A percentile compares a stretch with the other conserved stretches of the same genome.
Conservation (phyloP, 2,797 vertebrate species). For the Columba guinea region DNA sequence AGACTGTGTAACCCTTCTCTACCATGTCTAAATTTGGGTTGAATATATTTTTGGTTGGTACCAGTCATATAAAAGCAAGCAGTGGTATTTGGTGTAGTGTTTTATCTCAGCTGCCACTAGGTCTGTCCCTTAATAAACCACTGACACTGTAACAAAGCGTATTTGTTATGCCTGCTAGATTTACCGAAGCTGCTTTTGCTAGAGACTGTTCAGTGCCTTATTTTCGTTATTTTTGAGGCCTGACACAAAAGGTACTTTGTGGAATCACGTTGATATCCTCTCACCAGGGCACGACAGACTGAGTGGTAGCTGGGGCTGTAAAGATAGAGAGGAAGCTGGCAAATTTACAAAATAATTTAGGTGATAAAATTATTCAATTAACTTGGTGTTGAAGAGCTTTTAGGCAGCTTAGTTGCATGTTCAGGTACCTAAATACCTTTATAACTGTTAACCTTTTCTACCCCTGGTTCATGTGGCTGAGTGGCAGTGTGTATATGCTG, state of each 20-base stretch:
- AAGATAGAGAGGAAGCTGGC: neutral
- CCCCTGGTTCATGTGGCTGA: neutral
- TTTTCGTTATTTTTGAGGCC: neutral
- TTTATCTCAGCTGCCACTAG: constrained; percentile 2
- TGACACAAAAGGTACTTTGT: neutral
- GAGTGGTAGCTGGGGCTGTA: neutral
- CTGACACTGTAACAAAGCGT: neutral
- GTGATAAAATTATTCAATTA: neutral
- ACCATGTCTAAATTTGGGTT: neutral
- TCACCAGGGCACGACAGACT: neutral
- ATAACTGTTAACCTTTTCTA: neutral
- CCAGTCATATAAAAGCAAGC: neutral
- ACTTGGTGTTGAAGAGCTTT: neutral
- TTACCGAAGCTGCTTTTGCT: neutral
- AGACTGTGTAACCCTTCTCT: neutral
- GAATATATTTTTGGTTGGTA: constrained; percentile 27
- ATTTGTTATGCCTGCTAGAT: constrained; percentile 11
- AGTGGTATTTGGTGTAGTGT: constrained; percentile 2
- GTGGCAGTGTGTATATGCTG: neutral
- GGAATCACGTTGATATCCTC: neutral
- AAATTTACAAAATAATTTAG: neutral
- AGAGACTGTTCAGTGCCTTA: neutral
- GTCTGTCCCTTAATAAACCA: constrained; percentile 9
- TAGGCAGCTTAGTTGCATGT: neutral
- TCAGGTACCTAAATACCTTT: neutral